Conservation (phyloP, 2,888 invertebrate species). For the Cybosia mesomella region DNA sequence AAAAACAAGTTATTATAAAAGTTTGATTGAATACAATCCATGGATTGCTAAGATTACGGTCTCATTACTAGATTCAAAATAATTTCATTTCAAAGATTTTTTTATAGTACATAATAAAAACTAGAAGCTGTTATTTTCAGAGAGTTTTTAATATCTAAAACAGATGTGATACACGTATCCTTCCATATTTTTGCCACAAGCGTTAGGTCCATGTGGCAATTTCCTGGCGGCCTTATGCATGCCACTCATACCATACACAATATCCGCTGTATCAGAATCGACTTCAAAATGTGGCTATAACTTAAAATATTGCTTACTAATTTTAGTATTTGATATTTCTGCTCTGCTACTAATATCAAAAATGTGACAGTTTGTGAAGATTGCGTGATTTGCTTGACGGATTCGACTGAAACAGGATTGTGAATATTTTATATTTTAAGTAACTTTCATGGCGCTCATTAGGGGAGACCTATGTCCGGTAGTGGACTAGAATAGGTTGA, state of each 20-base stretch:
- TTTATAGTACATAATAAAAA: neutral
- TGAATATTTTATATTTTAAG: no score
- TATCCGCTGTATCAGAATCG: conserved; percentile 45
- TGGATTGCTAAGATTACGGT: no score
- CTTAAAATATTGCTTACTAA: neutral
- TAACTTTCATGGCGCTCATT: no score
- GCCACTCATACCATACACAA: conserved; percentile 35
- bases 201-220: conserved; percentile 29
- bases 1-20: no score
- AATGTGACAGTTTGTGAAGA: neutral
- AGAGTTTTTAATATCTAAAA: neutral
- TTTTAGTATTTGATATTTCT: neutral
- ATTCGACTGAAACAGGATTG: neutral
- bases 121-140: neutral
- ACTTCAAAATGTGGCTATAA: conserved; percentile 29
- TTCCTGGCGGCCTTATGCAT: conserved; percentile 29
- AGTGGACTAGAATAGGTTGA: no score
- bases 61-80: no score
- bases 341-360: neutral
- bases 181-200: neutral
- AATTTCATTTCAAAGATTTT: no score
- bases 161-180: neutral
- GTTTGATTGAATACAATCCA: no score
- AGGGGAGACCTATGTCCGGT: no score
- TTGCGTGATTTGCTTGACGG: no score